Evolutionary conservation across 2,797 vertebrate species (phyloP).

Genomic region (Ctenopoma multispine): DNA sequence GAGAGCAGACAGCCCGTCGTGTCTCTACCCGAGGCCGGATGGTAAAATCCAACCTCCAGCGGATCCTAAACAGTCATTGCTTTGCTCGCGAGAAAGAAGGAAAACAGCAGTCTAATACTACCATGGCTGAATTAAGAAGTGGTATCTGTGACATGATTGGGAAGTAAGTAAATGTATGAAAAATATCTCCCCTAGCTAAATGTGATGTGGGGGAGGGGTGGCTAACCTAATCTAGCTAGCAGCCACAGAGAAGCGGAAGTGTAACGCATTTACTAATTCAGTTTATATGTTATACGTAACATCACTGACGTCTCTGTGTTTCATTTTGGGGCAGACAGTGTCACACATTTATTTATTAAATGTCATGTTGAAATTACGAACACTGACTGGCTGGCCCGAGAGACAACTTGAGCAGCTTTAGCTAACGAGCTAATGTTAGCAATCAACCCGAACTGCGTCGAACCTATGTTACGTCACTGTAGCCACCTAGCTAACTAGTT

Average conservation of each 20-base stretch:
- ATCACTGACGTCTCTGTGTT: fast-evolving
- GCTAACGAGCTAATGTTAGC: slow-evolving; percentile 29
- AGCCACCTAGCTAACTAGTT: slow-evolving; percentile 1
- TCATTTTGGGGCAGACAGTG: fast-evolving
- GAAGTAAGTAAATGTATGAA: slow-evolving; percentile 82
- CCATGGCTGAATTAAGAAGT: slow-evolving; percentile 85
- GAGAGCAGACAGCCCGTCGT: slow-evolving; percentile 81
- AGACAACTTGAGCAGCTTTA: background rate
- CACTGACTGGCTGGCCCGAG: background rate
- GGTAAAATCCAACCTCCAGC: slow-evolving; percentile 92
- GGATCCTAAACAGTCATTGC: slow-evolving; percentile 91
- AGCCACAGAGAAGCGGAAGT: slow-evolving; percentile 63
- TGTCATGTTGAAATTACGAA: background rate
- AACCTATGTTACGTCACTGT: slow-evolving; percentile 56
- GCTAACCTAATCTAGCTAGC: slow-evolving; percentile 45
- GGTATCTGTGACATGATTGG: slow-evolving; percentile 87
- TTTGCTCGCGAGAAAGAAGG: slow-evolving; percentile 91
- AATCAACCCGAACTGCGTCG: background rate
- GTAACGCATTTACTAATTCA: background rate
- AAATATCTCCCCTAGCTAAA: slow-evolving; percentile 51
- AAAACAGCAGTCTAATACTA: slow-evolving; percentile 78
- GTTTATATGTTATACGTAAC: background rate
- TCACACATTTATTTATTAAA: fast-evolving
- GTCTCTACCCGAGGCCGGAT: slow-evolving; percentile 88
- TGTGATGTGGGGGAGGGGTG: slow-evolving; percentile 75